Conservation (phyloP, 2,113 vertebrate genomes). For the Equus przewalskii region DNA sequence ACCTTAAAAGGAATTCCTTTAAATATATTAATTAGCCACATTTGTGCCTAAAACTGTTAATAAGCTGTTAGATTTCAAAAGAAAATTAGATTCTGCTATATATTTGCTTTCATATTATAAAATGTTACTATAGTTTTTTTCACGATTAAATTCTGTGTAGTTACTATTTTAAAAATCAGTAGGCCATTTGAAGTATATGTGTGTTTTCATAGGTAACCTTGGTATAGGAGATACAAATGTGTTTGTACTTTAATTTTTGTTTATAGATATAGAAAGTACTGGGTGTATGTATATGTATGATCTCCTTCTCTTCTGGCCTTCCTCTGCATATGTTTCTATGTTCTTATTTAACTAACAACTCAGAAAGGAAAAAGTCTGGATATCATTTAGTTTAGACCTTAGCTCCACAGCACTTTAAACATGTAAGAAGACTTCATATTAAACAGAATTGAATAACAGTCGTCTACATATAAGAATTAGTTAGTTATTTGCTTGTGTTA, state of each 20-base stretch:
- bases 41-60: neutral
- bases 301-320: neutral
- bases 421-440: conserved; percentile 63
- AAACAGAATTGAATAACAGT: conserved; percentile 34
- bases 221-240: neutral
- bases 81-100: conserved; percentile 35
- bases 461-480: neutral
- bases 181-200: neutral
- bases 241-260: conserved; percentile 39
- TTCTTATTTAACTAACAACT: conserved; percentile 61
- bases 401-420: conserved; percentile 25
- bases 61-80: conserved; percentile 36
- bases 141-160: conserved; percentile 52
- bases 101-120: conserved; percentile 27
- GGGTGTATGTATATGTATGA: neutral
- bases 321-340: conserved; percentile 34
- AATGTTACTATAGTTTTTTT: conserved; percentile 50
- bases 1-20: neutral
- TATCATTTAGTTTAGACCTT: conserved; percentile 62
- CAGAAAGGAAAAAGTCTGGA: conserved; percentile 20
- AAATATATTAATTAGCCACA: conserved; percentile 33
- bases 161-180: conserved; percentile 36
- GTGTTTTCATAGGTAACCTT: neutral
- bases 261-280: neutral
- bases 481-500: conserved; percentile 68